Percentiles rank a stretch among this genome's conserved stretches.
Evolutionary conservation across 2,113 vertebrate species (phyloP).

Genomic region (Scolopax mira): DNA sequence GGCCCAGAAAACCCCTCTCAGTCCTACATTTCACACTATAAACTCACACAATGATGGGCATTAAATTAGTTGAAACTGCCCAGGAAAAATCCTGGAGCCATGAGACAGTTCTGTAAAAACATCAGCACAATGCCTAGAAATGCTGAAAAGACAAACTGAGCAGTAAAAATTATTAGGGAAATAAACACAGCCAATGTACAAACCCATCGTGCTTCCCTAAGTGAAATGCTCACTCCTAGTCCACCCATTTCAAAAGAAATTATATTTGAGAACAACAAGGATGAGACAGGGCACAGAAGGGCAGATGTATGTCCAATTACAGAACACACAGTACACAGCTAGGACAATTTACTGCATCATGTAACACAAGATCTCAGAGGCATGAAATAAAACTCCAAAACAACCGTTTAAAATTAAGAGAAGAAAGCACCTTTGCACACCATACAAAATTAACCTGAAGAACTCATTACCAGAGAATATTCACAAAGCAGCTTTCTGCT

Average conservation of each 20-base stretch:
- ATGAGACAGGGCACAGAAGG: background rate
- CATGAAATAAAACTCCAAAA: background rate
- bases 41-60: background rate
- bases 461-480: background rate
- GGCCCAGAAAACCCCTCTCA: slow-evolving; percentile 7
- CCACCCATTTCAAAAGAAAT: background rate
- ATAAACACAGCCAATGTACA: background rate
- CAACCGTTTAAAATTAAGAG: background rate
- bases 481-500: background rate
- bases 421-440: background rate
- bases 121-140: background rate
- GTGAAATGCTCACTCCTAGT: background rate
- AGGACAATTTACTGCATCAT: background rate
- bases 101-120: background rate
- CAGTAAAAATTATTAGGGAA: background rate
- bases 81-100: background rate
- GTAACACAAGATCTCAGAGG: background rate
- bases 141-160: background rate
- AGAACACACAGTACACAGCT: background rate
- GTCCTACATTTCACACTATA: background rate
- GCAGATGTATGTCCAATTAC: background rate
- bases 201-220: background rate
- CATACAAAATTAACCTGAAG: background rate
- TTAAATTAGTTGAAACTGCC: slow-evolving; percentile 25
- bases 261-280: background rate